Evolutionary conservation across 1,140 invertebrate species (phyloP).

Genomic region (Drosophila mojavensis): DNA sequence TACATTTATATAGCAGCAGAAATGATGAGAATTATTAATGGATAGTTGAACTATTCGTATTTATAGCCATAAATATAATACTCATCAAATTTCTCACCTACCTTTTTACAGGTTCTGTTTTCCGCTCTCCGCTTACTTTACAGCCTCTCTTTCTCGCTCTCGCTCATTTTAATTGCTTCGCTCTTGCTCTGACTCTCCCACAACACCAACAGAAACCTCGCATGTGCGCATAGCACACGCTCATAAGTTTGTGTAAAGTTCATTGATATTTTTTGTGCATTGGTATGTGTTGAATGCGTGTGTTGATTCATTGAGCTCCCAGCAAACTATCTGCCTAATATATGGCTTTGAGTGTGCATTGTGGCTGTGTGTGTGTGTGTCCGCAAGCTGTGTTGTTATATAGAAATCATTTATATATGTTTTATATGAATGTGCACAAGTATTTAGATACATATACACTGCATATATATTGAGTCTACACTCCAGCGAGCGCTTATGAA

Average conservation of each 20-base stretch:
- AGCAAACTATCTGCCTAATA: constrained; percentile 60
- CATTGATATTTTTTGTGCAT: constrained; percentile 80
- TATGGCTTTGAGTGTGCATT: constrained; percentile 25
- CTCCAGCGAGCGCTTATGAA: constrained; percentile 45
- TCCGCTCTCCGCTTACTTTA: constrained; percentile 22
- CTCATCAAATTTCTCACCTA: constrained; percentile 39
- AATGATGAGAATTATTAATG: neutral
- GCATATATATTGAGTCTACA: constrained; percentile 27
- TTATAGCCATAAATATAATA: neutral
- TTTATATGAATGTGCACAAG: neutral
- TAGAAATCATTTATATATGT: constrained; percentile 21
- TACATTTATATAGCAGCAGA: too few relatives aligned
- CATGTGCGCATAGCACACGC: constrained; percentile 50
- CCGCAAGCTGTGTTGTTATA: constrained; percentile 14
- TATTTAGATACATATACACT: constrained; percentile 3
- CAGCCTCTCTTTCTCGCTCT: constrained; percentile 15
- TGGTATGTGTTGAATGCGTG: constrained; percentile 61
- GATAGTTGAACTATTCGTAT: neutral
- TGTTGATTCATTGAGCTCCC: constrained; percentile 81
- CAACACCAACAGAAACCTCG: constrained; percentile 40
- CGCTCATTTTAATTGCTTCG: constrained; percentile 10
- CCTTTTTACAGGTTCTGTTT: constrained; percentile 23
- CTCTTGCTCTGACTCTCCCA: constrained; percentile 43
- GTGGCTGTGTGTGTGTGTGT: constrained; percentile 1
- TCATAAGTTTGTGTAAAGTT: constrained; percentile 78